These are phyloP conservation scores for Megalurothrips usitatus DNA, from an alignment of 2,888 invertebrate species.

Conservation along the genomic window DNA sequence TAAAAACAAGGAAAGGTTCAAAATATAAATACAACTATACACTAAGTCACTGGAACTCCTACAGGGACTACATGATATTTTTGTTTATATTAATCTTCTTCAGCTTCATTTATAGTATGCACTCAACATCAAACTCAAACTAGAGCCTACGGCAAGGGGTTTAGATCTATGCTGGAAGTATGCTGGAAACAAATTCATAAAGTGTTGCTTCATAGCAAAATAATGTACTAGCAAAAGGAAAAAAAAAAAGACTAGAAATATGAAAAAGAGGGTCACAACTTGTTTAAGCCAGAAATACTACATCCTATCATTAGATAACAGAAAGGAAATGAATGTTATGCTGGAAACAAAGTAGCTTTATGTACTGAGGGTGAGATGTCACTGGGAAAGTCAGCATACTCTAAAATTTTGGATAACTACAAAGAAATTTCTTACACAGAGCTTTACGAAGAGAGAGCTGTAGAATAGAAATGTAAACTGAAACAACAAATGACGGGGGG, in stretches of 20 bases:
- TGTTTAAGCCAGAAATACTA: too few species aligned
- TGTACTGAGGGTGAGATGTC: too few species aligned
- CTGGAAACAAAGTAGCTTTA: neutral
- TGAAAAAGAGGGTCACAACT: too few species aligned
- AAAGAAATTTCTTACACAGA: constrained; percentile 22
- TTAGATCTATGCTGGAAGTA: neutral
- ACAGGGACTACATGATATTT: too few species aligned
- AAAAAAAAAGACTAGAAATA: neutral
- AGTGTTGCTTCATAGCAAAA: too few species aligned
- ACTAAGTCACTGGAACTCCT: too few species aligned
- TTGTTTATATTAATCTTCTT: too few species aligned
- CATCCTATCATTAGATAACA: too few species aligned
- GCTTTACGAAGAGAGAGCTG: constrained; percentile 19
- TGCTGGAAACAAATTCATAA: neutral
- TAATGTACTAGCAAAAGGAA: neutral
- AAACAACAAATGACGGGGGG: constrained; percentile 22
- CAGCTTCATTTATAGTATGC: too few species aligned
- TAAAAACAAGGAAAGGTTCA: too few species aligned
- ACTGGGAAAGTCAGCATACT: constrained; percentile 37
- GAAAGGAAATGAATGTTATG: neutral
- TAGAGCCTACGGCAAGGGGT: neutral
- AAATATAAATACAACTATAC: neutral
- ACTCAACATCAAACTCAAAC: neutral
- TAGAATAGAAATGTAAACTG: constrained; percentile 29
- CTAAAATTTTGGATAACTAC: constrained; percentile 3